These are phyloP conservation scores for Vanacampus margaritifer DNA, from an alignment of 2,113 vertebrate genomes.

Conservation along the genomic window DNA sequence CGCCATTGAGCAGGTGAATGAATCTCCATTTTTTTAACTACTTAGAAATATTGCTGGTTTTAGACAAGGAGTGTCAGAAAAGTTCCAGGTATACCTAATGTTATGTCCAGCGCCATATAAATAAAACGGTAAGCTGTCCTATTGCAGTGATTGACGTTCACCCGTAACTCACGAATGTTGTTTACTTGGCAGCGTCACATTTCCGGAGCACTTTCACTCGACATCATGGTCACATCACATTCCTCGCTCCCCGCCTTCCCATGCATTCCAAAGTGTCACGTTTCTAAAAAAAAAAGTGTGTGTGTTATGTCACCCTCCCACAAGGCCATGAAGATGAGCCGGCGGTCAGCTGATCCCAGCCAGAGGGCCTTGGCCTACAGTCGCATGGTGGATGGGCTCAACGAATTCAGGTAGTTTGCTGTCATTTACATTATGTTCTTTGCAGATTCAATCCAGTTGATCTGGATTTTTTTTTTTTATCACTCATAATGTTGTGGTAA, in stretches of 20 bases:
- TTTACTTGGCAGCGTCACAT: not conserved
- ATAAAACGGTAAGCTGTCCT: not conserved
- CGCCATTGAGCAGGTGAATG: conserved; percentile 93
- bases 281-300: conserved; percentile 36
- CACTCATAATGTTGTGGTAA: not conserved
- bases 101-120: not conserved
- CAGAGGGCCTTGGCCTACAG: conserved; percentile 91
- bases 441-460: no score
- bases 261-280: conserved; percentile 25
- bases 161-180: not conserved
- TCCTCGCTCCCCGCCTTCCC: conserved; percentile 4
- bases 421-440: no score
- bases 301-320: conserved; percentile 64
- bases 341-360: conserved; percentile 89
- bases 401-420: conserved; percentile 86
- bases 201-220: not conserved
- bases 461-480: no score
- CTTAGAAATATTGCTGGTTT: no score
- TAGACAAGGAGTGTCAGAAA: no score
- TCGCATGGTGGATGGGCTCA: conserved; percentile 95
- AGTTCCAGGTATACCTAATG: not conserved
- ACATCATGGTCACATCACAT: conserved; percentile 6
- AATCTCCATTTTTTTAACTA: no score
- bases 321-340: conserved; percentile 96
- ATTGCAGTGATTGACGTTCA: not conserved